Evolutionary conservation across 2,113 vertebrate species (phyloP).

Genomic region (Lamprologus tigripictilis): DNA sequence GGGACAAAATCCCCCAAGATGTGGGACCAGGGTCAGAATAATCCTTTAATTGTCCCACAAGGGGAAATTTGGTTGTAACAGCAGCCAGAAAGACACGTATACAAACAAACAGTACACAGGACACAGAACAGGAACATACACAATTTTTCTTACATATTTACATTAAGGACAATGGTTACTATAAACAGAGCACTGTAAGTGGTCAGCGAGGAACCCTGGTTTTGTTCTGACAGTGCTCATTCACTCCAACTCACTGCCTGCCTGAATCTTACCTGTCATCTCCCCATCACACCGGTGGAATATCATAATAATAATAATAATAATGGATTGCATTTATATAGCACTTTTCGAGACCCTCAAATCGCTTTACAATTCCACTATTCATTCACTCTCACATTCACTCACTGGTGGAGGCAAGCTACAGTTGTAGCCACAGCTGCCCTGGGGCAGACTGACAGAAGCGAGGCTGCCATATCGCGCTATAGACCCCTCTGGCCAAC

Average conservation of each 20-base stretch:
- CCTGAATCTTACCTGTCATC: neutral
- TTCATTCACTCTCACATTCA: too few species aligned
- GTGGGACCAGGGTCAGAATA: neutral
- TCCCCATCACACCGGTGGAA: rapidly evolving
- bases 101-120: neutral
- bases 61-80: neutral
- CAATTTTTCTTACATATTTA: neutral
- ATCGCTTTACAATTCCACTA: too few species aligned
- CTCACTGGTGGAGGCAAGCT: too few species aligned
- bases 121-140: neutral
- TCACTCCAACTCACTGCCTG: rapidly evolving
- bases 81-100: rapidly evolving
- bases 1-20: neutral
- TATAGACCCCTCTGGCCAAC: rapidly evolving
- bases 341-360: too few species aligned
- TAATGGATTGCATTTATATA: too few species aligned
- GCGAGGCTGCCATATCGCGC: too few species aligned
- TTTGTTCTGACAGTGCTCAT: neutral
- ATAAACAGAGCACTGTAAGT: neutral
- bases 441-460: too few species aligned
- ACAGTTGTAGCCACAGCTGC: too few species aligned
- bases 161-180: neutral
- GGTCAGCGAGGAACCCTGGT: neutral
- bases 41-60: neutral
- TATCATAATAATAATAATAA: neutral